phyloP scores from a whole-genome alignment of 2,113 vertebrate genomes.

The Daubentonia madagascariensis region DNA sequence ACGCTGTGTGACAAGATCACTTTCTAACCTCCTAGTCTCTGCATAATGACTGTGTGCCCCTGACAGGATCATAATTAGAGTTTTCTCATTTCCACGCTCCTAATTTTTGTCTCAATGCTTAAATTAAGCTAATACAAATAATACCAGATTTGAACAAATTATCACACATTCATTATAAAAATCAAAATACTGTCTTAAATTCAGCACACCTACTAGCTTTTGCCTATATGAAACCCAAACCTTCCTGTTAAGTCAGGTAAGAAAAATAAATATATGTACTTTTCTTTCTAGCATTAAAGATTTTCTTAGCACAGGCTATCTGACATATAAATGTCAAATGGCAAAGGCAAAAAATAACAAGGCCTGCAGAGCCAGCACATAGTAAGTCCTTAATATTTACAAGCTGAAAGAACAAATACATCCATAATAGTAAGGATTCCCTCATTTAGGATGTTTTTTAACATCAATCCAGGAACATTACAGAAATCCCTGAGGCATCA shows the following conservation, averaged over 20 bases:
- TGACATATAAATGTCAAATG: not conserved
- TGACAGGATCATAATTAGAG: not conserved
- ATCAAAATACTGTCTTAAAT: slow-evolving; percentile 16
- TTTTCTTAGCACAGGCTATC: not conserved
- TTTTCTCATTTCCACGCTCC: not conserved
- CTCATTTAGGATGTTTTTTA: not conserved
- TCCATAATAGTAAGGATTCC: not conserved
- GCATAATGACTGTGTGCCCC: not conserved
- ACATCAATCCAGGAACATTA: not conserved
- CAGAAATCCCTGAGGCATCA: not conserved
- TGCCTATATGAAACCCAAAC: not conserved
- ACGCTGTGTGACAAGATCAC: not conserved
- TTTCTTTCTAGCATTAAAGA: not conserved
- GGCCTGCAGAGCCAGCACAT: not conserved
- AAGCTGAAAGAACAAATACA: slow-evolving; percentile 26
- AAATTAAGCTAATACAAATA: not conserved
- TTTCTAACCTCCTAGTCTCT: slow-evolving; percentile 4
- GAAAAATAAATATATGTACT: slow-evolving; percentile 2
- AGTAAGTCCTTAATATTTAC: not conserved
- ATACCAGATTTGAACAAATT: slow-evolving; percentile 19
- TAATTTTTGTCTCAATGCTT: not conserved
- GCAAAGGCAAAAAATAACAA: not conserved
- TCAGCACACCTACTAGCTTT: not conserved
- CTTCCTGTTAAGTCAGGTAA: not conserved
- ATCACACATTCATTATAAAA: slow-evolving; percentile 14